Conservation (phyloP, 2,797 vertebrate genomes). For the Acomys russatus region DNA sequence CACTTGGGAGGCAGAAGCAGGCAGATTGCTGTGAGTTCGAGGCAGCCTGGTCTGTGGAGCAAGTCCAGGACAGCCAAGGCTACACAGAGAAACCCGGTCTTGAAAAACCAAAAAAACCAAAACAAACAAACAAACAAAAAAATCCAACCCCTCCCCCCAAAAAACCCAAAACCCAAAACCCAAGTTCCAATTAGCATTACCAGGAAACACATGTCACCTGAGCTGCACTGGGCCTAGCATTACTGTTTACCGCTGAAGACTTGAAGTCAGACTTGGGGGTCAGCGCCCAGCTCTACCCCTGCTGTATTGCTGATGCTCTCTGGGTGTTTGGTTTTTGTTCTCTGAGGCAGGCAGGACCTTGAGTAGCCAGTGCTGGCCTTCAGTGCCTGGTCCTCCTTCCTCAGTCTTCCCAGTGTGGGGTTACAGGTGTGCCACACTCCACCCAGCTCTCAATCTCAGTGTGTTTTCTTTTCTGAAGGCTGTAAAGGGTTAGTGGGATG, state of each 20-base stretch:
- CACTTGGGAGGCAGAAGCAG: too few species aligned
- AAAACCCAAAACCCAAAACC: too few species aligned
- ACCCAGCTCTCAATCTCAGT: not conserved
- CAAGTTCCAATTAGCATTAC: not conserved
- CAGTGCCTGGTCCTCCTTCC: not conserved
- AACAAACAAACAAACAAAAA: too few species aligned
- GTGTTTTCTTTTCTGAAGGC: not conserved
- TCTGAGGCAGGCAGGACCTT: not conserved
- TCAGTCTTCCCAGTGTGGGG: not conserved
- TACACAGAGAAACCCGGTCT: too few species aligned
- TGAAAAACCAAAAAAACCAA: too few species aligned
- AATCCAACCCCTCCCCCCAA: too few species aligned
- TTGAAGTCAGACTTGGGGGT: not conserved
- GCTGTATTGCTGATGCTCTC: not conserved
- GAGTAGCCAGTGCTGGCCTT: not conserved
- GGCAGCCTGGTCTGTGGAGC: too few species aligned
- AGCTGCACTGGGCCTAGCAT: constrained; percentile 8
- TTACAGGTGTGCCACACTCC: not conserved
- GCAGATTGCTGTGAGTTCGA: too few species aligned
- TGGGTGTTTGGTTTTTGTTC: not conserved
- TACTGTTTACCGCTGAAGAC: not conserved
- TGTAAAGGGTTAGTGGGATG: not conserved
- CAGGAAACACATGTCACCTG: not conserved
- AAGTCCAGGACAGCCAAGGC: too few species aligned
- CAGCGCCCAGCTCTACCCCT: not conserved